These are phyloP conservation scores for Ascidia mentula DNA, from an alignment of 23 tunicate species.

Conservation along the genomic window DNA sequence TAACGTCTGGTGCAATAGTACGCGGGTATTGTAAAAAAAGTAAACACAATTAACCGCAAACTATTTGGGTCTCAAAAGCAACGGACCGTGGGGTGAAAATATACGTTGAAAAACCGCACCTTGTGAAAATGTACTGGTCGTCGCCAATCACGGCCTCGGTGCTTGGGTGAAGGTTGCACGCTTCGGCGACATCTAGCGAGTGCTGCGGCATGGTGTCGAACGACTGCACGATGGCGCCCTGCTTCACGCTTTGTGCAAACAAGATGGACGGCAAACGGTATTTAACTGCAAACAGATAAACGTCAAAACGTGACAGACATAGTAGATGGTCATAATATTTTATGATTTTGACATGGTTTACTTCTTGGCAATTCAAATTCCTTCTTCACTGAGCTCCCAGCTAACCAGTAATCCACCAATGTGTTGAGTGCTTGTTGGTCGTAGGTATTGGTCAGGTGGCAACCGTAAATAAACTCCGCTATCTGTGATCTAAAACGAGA, in stretches of 20 bases:
- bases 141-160: constrained; percentile 73
- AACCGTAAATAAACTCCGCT: constrained; percentile 74
- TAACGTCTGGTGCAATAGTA: too few species aligned
- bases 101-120: constrained; percentile 46
- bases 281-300: constrained; percentile 43
- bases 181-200: constrained; percentile 75
- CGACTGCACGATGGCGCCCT: constrained; percentile 55
- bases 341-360: not conserved
- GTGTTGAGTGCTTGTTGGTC: constrained; percentile 77
- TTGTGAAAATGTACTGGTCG: constrained; percentile 91
- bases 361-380: constrained; percentile 90
- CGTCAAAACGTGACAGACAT: not conserved
- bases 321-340: not conserved
- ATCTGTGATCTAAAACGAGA: constrained; percentile 55
- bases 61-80: not conserved
- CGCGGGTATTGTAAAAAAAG: too few species aligned
- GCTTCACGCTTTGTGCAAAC: constrained; percentile 76
- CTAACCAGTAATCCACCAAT: constrained; percentile 83
- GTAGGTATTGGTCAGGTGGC: constrained; percentile 48
- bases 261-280: constrained; percentile 83
- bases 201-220: constrained; percentile 60
- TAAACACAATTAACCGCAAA: not conserved
- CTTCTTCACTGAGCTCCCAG: constrained; percentile 76
- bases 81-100: too few species aligned
- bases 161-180: constrained; percentile 74